Evolutionary conservation across 2,888 invertebrate genomes (phyloP).

Genomic region (Diplolepis rosae): DNA sequence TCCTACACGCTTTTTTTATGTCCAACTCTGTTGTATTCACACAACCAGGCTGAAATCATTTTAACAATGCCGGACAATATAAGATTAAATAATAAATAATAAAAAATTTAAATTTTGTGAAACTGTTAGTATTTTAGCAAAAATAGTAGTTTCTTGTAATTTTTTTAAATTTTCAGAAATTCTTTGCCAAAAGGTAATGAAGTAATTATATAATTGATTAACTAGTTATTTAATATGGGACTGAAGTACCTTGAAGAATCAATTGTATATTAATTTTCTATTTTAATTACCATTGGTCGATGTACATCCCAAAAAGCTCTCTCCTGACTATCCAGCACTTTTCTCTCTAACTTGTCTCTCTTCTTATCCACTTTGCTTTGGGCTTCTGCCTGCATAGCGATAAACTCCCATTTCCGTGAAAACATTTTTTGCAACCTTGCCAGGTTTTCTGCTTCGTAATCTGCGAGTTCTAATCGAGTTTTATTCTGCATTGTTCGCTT

Average conservation of each 20-base stretch:
- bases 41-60: conserved; percentile 88
- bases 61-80: no score
- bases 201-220: no score
- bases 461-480: conserved; percentile 95
- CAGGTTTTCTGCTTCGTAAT: conserved; percentile 98
- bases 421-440: conserved; percentile 99
- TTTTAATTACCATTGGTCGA: conserved; percentile 92
- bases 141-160: no score
- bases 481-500: conserved; percentile 99
- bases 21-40: conserved; percentile 99
- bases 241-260: no score
- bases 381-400: conserved; percentile 98
- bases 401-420: conserved; percentile 99
- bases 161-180: no score
- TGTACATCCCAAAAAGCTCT: conserved; percentile 99
- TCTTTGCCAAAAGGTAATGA: no score
- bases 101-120: no score
- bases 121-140: no score
- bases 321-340: conserved; percentile 99
- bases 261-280: no score
- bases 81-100: no score
- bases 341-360: conserved; percentile 96
- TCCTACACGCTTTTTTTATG: conserved; percentile 93
- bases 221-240: no score
- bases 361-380: conserved; percentile 98